Evolutionary conservation across 2,888 invertebrate genomes (phyloP).

Genomic region (Scaptomyza caliginosa): DNA sequence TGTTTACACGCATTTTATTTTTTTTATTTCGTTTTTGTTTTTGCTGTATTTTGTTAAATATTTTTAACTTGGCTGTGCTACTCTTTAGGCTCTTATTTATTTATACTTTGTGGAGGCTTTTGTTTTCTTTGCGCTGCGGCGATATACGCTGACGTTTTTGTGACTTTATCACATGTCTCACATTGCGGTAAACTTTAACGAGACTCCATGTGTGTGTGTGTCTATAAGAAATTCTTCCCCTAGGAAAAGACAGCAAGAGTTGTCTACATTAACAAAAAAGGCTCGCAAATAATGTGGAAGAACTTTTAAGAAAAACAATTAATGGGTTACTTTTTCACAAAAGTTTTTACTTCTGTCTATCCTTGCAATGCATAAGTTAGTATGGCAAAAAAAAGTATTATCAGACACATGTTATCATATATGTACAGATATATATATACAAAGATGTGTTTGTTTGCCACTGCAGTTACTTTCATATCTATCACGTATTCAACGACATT

Average conservation of each 20-base stretch:
- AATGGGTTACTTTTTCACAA: no score
- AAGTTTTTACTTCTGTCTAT: background rate
- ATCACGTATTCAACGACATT: constrained; percentile 22
- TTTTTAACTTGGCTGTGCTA: constrained; percentile 17
- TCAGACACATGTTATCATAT: background rate
- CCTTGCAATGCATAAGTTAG: background rate
- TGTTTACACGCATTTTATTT: constrained; percentile 70
- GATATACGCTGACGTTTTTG: constrained; percentile 71
- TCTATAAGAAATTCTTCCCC: constrained; percentile 26
- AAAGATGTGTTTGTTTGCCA: constrained; percentile 1
- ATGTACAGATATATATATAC: background rate
- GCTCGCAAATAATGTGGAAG: constrained; percentile 1
- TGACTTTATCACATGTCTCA: constrained; percentile 80
- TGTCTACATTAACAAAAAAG: background rate
- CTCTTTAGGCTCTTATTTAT: constrained; percentile 56
- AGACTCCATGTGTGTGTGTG: constrained; percentile 14
- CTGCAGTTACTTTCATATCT: constrained; percentile 2
- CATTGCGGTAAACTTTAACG: constrained; percentile 69
- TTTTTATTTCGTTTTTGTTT: constrained; percentile 25
- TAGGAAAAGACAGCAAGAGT: background rate
- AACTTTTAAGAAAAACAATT: no score
- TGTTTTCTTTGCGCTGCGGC: constrained; percentile 76
- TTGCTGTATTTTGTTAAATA: constrained; percentile 40
- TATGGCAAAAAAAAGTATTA: constrained; percentile 4
- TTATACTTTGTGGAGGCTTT: constrained; percentile 63